phyloP scores from a whole-genome alignment of 1,140 invertebrate genomes.

The Zaprionus africanus region DNA sequence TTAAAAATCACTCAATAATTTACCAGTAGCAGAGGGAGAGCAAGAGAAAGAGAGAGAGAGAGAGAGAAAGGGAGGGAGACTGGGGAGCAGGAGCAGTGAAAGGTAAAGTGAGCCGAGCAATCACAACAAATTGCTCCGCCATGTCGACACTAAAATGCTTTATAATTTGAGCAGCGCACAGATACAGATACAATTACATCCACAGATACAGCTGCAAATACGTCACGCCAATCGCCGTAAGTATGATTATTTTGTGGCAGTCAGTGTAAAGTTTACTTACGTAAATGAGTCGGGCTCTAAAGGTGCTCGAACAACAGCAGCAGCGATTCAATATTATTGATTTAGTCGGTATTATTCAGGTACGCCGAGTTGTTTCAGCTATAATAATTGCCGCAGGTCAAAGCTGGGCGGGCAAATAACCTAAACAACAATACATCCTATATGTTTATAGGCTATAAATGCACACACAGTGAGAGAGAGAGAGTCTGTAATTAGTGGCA shows the following conservation, averaged over 20 bases:
- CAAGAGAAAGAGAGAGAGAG: neutral
- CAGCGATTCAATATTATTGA: conserved; percentile 48
- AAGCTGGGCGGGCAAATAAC: conserved; percentile 17
- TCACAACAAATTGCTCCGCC: conserved; percentile 35
- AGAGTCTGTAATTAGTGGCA: conserved; percentile 61
- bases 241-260: conserved; percentile 47
- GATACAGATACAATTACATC: conserved; percentile 14
- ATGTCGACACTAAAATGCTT: conserved; percentile 45
- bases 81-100: neutral
- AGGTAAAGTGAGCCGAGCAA: conserved; percentile 10
- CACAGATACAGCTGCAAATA: conserved; percentile 8
- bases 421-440: conserved; percentile 18
- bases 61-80: neutral
- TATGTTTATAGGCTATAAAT: conserved; percentile 25
- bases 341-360: conserved; percentile 40
- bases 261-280: conserved; percentile 44
- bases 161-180: conserved; percentile 49
- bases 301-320: conserved; percentile 40
- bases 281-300: conserved; percentile 59
- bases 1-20: conserved; percentile 71
- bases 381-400: conserved; percentile 28
- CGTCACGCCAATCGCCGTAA: conserved; percentile 4
- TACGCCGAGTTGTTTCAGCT: conserved; percentile 12
- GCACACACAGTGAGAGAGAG: conserved; percentile 39
- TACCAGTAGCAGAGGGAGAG: conserved; percentile 22